Conservation (phyloP, 2,113 vertebrate genomes). For the Ondatra zibethicus region DNA sequence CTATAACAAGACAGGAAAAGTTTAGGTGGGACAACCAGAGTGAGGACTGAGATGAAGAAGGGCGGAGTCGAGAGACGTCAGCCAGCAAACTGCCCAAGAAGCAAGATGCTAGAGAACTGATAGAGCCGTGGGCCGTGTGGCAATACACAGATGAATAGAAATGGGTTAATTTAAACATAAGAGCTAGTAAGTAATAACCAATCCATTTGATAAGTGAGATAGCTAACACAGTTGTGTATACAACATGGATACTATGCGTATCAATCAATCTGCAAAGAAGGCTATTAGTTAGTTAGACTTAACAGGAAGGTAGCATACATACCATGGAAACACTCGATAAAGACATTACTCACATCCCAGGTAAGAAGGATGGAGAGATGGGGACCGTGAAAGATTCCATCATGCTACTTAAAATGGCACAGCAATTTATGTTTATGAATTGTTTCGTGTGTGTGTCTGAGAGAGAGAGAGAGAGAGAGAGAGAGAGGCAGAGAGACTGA, state of each 20-base stretch:
- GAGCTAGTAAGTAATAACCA: no score
- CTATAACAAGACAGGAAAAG: no score
- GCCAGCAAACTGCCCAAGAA: no score
- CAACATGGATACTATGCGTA: not conserved
- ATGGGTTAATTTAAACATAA: no score
- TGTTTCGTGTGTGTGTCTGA: not conserved
- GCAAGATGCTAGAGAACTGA: no score
- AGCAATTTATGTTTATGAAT: not conserved
- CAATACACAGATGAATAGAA: no score
- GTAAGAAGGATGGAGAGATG: not conserved
- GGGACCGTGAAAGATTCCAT: not conserved
- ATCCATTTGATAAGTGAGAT: not conserved
- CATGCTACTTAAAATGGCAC: not conserved
- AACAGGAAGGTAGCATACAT: not conserved
- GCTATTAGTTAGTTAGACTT: not conserved
- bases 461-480: not conserved
- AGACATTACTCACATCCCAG: not conserved
- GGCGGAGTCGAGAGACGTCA: no score
- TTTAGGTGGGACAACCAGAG: no score
- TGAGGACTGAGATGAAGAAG: no score
- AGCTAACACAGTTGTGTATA: not conserved
- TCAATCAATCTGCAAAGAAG: not conserved
- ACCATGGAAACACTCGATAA: not conserved
- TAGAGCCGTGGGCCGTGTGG: no score
- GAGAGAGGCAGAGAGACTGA: not conserved